phyloP scores from a whole-genome alignment of 2,797 vertebrate species.

The Pipistrellus pygmaeus region DNA sequence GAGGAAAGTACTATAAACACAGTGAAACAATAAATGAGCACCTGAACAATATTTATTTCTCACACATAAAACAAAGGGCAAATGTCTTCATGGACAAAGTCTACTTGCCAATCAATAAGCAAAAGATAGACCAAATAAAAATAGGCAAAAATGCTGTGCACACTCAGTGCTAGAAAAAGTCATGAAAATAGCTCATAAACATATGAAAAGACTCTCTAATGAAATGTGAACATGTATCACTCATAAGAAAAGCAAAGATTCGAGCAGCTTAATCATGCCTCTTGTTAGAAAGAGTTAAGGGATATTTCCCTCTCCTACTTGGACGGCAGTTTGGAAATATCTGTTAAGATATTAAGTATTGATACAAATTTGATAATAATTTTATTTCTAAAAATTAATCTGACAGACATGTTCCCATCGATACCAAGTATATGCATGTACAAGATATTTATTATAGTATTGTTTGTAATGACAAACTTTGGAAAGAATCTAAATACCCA shows the following conservation, averaged over 20 bases:
- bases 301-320: not conserved
- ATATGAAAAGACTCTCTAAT: constrained; percentile 25
- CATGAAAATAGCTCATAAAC: not conserved
- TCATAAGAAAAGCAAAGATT: not conserved
- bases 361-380: constrained; percentile 12
- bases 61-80: not conserved
- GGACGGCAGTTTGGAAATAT: not conserved
- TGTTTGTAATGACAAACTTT: constrained; percentile 36
- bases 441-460: not conserved
- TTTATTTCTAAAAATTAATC: not conserved
- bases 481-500: not conserved
- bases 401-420: not conserved
- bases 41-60: not conserved
- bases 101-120: not conserved
- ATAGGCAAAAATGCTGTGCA: not conserved
- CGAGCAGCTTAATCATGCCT: not conserved
- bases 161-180: constrained; percentile 13
- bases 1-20: not conserved
- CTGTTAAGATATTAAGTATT: not conserved
- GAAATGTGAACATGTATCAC: not conserved
- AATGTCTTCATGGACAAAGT: not conserved
- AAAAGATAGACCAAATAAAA: constrained; percentile 31
- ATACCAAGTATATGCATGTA: not conserved
- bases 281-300: not conserved
- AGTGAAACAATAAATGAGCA: constrained; percentile 33